phyloP scores from a whole-genome alignment of 2,888 invertebrate species.

The Rutpela maculata region DNA sequence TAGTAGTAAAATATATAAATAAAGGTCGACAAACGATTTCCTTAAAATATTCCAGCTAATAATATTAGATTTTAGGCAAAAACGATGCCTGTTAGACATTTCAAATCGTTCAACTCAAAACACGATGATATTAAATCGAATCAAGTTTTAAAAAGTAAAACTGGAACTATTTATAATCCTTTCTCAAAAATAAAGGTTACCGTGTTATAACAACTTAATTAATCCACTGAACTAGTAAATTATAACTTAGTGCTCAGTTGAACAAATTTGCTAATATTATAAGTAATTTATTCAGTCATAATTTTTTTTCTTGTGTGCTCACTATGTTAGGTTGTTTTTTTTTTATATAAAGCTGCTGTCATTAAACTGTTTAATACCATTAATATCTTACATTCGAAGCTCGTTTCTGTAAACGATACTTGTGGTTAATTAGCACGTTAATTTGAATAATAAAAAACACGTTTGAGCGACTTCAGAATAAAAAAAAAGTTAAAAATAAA shows the following conservation, averaged over 20 bases:
- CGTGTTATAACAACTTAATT: slow-evolving; percentile 1
- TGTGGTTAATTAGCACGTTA: no score
- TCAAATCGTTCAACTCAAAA: neutral
- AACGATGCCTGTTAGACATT: no score
- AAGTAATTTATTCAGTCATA: neutral
- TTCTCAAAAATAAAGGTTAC: slow-evolving; percentile 1
- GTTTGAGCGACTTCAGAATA: no score
- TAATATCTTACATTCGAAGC: neutral
- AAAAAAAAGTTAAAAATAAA: no score
- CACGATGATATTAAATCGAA: neutral
- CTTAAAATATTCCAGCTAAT: no score
- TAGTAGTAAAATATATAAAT: no score
- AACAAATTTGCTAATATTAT: neutral
- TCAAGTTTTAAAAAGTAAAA: neutral
- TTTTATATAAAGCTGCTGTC: neutral
- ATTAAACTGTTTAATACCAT: neutral
- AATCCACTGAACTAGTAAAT: neutral
- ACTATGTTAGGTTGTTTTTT: neutral
- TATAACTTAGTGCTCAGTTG: neutral
- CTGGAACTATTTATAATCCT: neutral
- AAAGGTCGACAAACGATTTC: no score
- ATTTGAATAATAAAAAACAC: no score
- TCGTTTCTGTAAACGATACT: neutral
- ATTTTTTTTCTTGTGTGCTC: neutral
- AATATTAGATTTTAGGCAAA: no score